These are phyloP conservation scores for Adela reaumurella DNA, from an alignment of 2,888 invertebrate genomes.

Conservation along the genomic window DNA sequence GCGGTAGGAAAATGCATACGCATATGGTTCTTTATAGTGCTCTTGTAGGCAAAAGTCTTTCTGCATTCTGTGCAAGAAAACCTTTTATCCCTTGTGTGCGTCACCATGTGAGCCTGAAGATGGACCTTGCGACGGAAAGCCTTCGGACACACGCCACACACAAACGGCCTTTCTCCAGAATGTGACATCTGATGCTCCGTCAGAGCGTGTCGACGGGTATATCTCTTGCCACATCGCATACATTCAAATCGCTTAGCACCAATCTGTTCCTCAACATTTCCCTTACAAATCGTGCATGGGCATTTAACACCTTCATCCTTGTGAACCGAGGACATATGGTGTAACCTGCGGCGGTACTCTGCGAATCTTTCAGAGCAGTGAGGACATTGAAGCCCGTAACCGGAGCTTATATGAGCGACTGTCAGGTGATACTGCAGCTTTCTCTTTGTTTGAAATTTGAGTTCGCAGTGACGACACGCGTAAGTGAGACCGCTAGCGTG, in stretches of 20 bases:
- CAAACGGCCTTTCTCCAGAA: conserved; percentile 22
- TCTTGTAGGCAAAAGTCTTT: conserved; percentile 23
- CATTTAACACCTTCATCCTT: neutral
- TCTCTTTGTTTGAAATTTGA: conserved; percentile 21
- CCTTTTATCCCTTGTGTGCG: conserved; percentile 21
- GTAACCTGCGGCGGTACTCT: conserved; percentile 7
- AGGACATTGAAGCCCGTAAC: conserved; percentile 3
- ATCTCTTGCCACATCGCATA: neutral
- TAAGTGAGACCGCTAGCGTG: conserved; percentile 21
- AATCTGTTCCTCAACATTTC: neutral
- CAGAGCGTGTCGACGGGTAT: neutral
- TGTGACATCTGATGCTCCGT: conserved; percentile 5
- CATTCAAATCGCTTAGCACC: neutral
- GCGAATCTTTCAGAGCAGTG: conserved; percentile 8
- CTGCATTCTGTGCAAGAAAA: conserved; percentile 22
- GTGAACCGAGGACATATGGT: neutral
- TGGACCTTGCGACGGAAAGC: conserved; percentile 25
- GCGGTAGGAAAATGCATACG: neutral
- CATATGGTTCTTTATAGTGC: conserved; percentile 24
- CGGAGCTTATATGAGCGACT: neutral
- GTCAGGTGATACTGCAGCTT: neutral
- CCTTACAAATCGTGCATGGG: neutral
- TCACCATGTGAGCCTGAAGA: conserved; percentile 27
- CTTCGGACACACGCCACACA: conserved; percentile 29
- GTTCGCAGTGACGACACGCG: conserved; percentile 20